Evolutionary conservation across 1,140 invertebrate species (phyloP).

Genomic region (Zeugodacus cucurbitae): DNA sequence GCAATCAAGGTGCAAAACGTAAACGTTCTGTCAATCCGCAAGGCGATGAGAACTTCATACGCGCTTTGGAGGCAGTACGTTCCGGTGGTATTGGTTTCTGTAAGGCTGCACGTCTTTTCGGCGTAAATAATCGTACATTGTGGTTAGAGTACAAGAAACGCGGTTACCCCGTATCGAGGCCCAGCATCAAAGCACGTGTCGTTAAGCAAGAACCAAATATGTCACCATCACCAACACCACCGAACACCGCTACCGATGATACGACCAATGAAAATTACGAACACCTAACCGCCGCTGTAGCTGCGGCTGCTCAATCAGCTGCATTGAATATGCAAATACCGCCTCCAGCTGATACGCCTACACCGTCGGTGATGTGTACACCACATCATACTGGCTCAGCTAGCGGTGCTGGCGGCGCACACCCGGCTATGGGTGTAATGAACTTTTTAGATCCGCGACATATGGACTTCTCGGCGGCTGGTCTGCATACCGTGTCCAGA

Average conservation of each 20-base stretch:
- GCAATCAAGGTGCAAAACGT: constrained; percentile 69
- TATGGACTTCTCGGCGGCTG: constrained; percentile 68
- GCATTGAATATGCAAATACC: constrained; percentile 70
- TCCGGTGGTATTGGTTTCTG: constrained; percentile 87
- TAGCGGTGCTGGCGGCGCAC: constrained; percentile 56
- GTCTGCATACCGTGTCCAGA: constrained; percentile 67
- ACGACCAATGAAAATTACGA: constrained; percentile 64
- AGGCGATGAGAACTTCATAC: constrained; percentile 81
- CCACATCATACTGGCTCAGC: constrained; percentile 56
- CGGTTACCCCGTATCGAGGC: constrained; percentile 80
- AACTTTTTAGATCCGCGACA: constrained; percentile 72
- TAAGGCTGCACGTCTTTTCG: constrained; percentile 82
- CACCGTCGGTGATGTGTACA: constrained; percentile 66
- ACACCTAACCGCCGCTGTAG: constrained; percentile 60
- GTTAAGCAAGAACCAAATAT: constrained; percentile 73
- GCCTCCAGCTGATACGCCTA: constrained; percentile 67
- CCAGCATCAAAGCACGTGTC: constrained; percentile 77
- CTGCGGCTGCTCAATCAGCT: constrained; percentile 55
- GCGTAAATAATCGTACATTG: constrained; percentile 83
- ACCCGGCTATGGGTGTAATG: constrained; percentile 69
- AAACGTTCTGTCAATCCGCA: constrained; percentile 77
- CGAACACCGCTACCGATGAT: constrained; percentile 58
- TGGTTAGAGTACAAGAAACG: constrained; percentile 87
- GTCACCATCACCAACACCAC: constrained; percentile 68
- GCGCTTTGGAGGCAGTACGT: constrained; percentile 81